Conservation (phyloP, 23 tunicate genomes). For the Corella eumyota region DNA sequence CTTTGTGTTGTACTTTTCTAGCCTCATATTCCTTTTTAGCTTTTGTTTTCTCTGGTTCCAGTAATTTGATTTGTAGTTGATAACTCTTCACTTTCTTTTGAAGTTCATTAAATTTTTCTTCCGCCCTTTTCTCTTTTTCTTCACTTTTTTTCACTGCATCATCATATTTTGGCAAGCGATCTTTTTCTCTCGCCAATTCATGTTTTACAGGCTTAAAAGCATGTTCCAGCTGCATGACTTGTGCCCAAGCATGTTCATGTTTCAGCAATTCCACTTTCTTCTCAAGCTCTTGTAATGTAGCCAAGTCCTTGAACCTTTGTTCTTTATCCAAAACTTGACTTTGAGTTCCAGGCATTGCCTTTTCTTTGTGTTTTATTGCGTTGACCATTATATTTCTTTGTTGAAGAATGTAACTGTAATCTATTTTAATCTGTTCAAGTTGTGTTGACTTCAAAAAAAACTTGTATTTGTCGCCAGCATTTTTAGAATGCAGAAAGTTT, state of each 20-base stretch:
- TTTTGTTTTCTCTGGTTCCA: constrained; percentile 39
- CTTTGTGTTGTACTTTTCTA: constrained; percentile 8
- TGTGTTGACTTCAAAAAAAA: constrained; percentile 84
- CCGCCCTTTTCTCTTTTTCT: constrained; percentile 25
- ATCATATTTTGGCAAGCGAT: constrained; percentile 42
- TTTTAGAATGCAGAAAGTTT: constrained; percentile 78
- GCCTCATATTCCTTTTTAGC: constrained; percentile 20
- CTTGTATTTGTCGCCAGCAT: constrained; percentile 79
- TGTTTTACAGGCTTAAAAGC: constrained; percentile 29
- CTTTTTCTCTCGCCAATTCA: constrained; percentile 52
- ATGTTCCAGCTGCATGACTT: constrained; percentile 69
- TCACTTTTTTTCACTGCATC: constrained; percentile 38
- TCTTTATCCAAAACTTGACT: constrained; percentile 70
- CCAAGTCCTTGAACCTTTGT: constrained; percentile 43
- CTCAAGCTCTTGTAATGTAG: constrained; percentile 61
- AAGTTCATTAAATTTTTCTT: constrained; percentile 38
- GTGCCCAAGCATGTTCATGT: constrained; percentile 82
- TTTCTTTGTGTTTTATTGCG: constrained; percentile 42
- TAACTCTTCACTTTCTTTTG: constrained; percentile 47
- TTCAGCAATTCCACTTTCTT: constrained; percentile 39
- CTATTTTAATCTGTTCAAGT: constrained; percentile 65
- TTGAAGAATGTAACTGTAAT: constrained; percentile 65
- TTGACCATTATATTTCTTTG: constrained; percentile 35
- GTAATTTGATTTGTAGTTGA: constrained; percentile 43
- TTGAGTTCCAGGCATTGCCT: constrained; percentile 51